A percentile compares a stretch with the other conserved stretches of the same genome.
Evolutionary conservation across 2,113 vertebrate genomes (phyloP).

Genomic region (Lipophrys pholis): DNA sequence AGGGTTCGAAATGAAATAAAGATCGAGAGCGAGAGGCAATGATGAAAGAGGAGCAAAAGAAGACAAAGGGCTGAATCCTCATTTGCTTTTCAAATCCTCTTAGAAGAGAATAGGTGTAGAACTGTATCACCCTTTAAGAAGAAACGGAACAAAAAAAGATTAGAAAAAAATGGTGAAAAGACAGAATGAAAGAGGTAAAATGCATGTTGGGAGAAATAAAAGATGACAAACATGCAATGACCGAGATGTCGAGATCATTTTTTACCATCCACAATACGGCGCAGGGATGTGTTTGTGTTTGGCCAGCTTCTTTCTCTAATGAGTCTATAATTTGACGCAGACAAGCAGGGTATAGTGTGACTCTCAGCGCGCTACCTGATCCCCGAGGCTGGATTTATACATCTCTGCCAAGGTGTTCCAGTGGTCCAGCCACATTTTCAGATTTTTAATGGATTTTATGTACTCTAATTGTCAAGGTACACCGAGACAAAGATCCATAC

Average conservation of each 20-base stretch:
- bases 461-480: not conserved
- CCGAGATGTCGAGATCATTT: not conserved
- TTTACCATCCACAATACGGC: constrained; percentile 1
- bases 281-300: constrained; percentile 19
- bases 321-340: constrained; percentile 49
- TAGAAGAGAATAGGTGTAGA: constrained; percentile 40
- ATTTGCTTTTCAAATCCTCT: constrained; percentile 61
- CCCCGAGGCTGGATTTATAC: constrained; percentile 19
- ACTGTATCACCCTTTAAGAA: constrained; percentile 54
- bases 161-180: constrained; percentile 18
- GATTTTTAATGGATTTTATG: constrained; percentile 5
- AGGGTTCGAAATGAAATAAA: constrained; percentile 33
- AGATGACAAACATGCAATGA: constrained; percentile 22
- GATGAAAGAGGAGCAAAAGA: constrained; percentile 26
- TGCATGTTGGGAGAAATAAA: constrained; percentile 26
- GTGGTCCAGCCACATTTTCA: not conserved
- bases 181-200: not conserved
- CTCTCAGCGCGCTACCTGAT: constrained; percentile 20
- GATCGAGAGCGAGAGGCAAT: constrained; percentile 9
- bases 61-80: constrained; percentile 51
- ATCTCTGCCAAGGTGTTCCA: constrained; percentile 25
- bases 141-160: constrained; percentile 58
- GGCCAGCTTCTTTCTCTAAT: constrained; percentile 28
- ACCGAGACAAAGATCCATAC: too few relatives aligned
- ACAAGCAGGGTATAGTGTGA: constrained; percentile 33